phyloP scores from a whole-genome alignment of 2,888 invertebrate species.

The Agrypnus murinus region DNA sequence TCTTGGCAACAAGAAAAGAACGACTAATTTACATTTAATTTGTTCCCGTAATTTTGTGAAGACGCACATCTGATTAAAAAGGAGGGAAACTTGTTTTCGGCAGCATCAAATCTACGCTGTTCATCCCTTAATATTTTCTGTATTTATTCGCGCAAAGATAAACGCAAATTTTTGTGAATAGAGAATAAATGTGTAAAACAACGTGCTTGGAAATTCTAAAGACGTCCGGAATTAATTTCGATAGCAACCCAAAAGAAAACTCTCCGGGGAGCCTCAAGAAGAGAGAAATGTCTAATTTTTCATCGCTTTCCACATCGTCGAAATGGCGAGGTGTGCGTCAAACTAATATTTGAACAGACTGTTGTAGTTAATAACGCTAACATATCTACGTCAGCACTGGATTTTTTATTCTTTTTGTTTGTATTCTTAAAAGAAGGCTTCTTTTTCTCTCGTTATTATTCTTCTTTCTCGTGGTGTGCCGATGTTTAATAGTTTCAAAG shows the following conservation, averaged over 20 bases:
- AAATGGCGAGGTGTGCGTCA: constrained; percentile 40
- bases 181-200: constrained; percentile 26
- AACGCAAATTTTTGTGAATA: constrained; percentile 15
- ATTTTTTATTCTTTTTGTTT: constrained; percentile 3
- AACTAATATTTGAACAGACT: constrained; percentile 42
- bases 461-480: background rate
- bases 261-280: constrained; percentile 18
- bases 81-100: background rate
- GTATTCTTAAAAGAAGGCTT: background rate
- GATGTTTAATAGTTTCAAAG: background rate
- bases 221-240: constrained; percentile 40
- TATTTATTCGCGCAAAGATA: constrained; percentile 19
- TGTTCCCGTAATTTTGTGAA: background rate
- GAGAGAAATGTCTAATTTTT: constrained; percentile 40
- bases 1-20: too few relatives aligned
- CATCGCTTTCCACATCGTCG: constrained; percentile 19
- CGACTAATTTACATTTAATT: too few relatives aligned
- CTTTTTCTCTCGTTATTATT: background rate
- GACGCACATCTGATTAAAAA: too few relatives aligned
- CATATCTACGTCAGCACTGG: constrained; percentile 34
- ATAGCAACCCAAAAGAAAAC: constrained; percentile 35
- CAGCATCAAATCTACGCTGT: too few relatives aligned
- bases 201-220: constrained; percentile 29
- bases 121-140: background rate
- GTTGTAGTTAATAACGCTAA: constrained; percentile 42